Base-by-base conservation (phyloP, 2,113 vertebrate species). In the Synodontis membranacea region DNA sequence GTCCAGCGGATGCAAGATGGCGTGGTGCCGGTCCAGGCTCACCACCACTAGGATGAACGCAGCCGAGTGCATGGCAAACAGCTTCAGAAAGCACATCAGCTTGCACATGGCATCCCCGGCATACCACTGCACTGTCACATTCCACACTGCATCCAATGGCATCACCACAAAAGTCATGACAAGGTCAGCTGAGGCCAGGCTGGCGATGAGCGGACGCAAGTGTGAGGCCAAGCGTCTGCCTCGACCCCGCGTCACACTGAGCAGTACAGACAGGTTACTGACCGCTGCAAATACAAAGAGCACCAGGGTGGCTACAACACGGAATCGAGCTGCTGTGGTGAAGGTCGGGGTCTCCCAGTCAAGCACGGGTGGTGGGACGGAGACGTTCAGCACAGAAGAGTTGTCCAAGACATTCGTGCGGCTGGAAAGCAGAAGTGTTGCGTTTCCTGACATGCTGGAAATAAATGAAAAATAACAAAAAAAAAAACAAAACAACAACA, bases 121-220 rank as follows among this genome's bases (percentile, higher is more conserved):
- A 5, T 94, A 93, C 95, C 95, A 96, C 92, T 96, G 95, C 85
- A 96, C 94, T 8, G 95, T 96, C 52, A 94, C 80, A 62, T 96
- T 96, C 95, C 95, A 96, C 46, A 90, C 92, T 0, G 93, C 94
- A 11, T 96, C 95, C 88, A 95, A 90, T 3, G 95, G 95, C 95
- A 96, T 96, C 89, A 94, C 95, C 88, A 95, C 91, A 3, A 96
- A 95, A 0, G 95, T 95, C 95, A 95, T 95, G 92, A 95, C 92
- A 46, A 96, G 92, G 92, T 96, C 95, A 0, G 95, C 95, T 0
- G 89, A 89, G 2, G 91, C 94, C 89, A 96, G 90, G 91, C 95
- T 95, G 80, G 93, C 52, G 75, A 96, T 94, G 82, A 96, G 93
- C 0, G 95, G 95, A 0, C 95, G 91, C 84, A 96, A 84, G 89